Base-by-base conservation (phyloP, 2,888 invertebrate species). In the Chrysolina haemoptera region DNA sequence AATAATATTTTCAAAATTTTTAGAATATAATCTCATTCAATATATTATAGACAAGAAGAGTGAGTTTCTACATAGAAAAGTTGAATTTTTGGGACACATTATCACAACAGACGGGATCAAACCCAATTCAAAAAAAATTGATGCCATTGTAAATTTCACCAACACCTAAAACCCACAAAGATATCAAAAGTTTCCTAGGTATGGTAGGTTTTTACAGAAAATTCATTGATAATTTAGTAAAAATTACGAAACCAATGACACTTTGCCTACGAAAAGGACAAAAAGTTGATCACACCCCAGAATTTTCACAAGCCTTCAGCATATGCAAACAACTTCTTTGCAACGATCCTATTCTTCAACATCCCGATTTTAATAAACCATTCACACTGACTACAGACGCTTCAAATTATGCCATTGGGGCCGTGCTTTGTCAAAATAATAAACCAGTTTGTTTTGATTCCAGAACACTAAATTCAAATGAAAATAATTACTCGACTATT, bases 71-170 rank as follows among this genome's bases (percentile, higher is more conserved):
- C 71, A 70, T 53, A 79, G 80, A 18, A 79, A 81, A 78, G 74
- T 85, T 0, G 79, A 81, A 41, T 86, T 81, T 71, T 76, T 87
- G 16, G 85, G 86, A 8, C 85, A 85, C 66, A 65, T 85, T 6
- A 78, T 87, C 9, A 81, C 85, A 6, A 74, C 82, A 1, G 81
- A 85, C 1, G 84, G 83, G 11, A 79, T 85, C 11, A 84, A 78
- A 69, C 85, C 85, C 10, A 84, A 86, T 67, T 84, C 84, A 0
- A 76, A 79, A 0, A 86, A 86, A 78, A 82, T 83, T 8, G 50
- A 76, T 53, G 79, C 80, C 0, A 82, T 83, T 2, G 27, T 74
- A 73, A 78, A 82, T n/a, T 82, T 75, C 40, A n/a, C 76, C 78
- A 4, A 62, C 77, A 1, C 77, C 78, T 14, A 73, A 74, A 68